A percentile compares a stretch with the other conserved stretches of the same genome.
Conservation (phyloP, 1,140 invertebrate species). For the Conus betulinus region DNA sequence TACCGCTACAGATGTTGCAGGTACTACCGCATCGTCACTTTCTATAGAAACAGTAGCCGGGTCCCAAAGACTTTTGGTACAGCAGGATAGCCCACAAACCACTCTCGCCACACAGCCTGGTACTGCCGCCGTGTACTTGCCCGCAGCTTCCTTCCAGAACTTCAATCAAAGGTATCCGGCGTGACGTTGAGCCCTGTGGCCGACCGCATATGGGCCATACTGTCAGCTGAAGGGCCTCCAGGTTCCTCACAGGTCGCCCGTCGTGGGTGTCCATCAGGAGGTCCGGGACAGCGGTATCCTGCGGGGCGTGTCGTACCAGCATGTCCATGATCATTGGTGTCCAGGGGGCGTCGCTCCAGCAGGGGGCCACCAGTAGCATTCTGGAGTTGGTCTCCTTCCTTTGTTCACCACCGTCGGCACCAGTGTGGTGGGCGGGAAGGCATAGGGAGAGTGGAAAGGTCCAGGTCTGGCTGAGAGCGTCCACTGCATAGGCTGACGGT, state of each 20-base stretch:
- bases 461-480: conserved; percentile 11
- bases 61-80: neutral
- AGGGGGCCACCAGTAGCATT: conserved; percentile 5
- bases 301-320: conserved; percentile 10
- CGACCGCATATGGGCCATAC: neutral
- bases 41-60: neutral
- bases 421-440: neutral
- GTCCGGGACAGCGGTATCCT: neutral
- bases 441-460: neutral
- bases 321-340: neutral
- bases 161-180: neutral
- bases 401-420: neutral
- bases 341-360: neutral
- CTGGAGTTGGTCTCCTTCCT: neutral
- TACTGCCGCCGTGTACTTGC: neutral
- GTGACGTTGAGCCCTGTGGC: neutral
- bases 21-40: neutral
- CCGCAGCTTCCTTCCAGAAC: neutral
- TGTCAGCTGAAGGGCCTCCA: neutral
- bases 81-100: neutral
- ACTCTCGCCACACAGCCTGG: neutral
- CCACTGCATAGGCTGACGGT: neutral
- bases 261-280: conserved; percentile 7
- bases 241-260: neutral
- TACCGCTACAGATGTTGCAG: neutral